phyloP scores from a whole-genome alignment of 2,113 vertebrate genomes.

The Catharus minimus region DNA sequence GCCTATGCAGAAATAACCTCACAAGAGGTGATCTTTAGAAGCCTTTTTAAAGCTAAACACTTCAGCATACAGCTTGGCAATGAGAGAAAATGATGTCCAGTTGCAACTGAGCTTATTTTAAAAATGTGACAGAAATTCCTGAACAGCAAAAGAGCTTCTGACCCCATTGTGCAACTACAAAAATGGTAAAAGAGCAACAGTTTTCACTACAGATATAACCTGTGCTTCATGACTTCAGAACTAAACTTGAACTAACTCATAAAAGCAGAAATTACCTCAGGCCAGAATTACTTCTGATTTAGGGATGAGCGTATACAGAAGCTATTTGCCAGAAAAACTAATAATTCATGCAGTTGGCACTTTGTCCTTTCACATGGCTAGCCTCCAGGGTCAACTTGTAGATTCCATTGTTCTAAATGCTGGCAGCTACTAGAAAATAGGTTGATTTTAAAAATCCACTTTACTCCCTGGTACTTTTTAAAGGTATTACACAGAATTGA shows the following conservation, averaged over 20 bases:
- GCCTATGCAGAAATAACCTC: neutral
- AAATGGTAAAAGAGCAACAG: neutral
- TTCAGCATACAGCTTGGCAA: neutral
- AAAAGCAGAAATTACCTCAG: constrained; percentile 20
- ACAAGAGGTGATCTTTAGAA: neutral
- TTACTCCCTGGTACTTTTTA: neutral
- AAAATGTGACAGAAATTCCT: neutral
- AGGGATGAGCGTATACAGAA: constrained; percentile 11
- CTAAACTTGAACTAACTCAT: neutral
- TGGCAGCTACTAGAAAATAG: neutral
- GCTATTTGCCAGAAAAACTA: constrained; percentile 46
- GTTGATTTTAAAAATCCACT: neutral
- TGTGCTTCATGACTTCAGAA: neutral
- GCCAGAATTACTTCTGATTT: constrained; percentile 20
- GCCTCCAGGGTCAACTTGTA: constrained; percentile 43
- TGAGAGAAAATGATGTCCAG: neutral
- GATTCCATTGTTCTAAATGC: constrained; percentile 25
- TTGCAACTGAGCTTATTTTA: neutral
- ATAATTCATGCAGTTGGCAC: constrained; percentile 16
- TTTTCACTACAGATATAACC: constrained; percentile 5
- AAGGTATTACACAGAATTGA: neutral
- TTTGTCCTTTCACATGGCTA: constrained; percentile 19
- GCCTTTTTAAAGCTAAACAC: neutral
- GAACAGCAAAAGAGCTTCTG: neutral
- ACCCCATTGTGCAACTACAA: neutral